Conservation (phyloP, 2,888 invertebrate genomes). For the Euspilapteryx auroguttella region DNA sequence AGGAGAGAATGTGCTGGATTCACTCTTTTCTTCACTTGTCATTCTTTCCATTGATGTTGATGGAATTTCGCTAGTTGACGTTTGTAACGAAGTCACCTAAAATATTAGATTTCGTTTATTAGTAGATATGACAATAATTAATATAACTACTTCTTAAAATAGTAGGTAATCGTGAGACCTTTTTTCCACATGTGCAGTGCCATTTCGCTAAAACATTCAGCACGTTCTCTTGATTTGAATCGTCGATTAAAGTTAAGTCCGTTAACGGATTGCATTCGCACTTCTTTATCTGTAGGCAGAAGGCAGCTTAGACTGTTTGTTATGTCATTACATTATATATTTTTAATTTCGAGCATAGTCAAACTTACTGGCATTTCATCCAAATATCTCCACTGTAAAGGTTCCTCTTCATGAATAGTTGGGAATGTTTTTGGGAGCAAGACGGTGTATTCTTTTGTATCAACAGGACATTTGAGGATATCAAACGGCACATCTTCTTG, state of each 20-base stretch:
- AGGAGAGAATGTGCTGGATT: too few relatives aligned
- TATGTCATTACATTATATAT: too few relatives aligned
- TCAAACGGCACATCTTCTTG: constrained; percentile 20
- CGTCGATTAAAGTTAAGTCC: constrained; percentile 34
- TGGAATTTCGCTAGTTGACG: constrained; percentile 38
- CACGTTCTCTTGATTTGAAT: constrained; percentile 39
- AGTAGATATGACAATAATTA: neutral
- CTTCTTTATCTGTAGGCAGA: constrained; percentile 32
- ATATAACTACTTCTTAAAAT: too few relatives aligned
- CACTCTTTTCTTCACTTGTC: constrained; percentile 12
- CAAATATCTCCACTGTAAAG: constrained; percentile 34
- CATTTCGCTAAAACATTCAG: constrained; percentile 42
- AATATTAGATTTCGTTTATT: too few relatives aligned
- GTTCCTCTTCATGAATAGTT: constrained; percentile 21
- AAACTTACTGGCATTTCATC: too few relatives aligned
- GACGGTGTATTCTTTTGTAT: constrained; percentile 32
- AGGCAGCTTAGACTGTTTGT: neutral
- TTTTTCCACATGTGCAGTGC: constrained; percentile 46
- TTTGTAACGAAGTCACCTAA: constrained; percentile 34
- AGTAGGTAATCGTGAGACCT: too few relatives aligned
- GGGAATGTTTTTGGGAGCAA: constrained; percentile 36
- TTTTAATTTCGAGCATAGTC: too few relatives aligned
- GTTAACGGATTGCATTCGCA: constrained; percentile 45
- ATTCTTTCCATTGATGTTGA: constrained; percentile 17
- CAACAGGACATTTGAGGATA: constrained; percentile 21